A percentile compares a stretch with the other conserved stretches of the same genome.
These are phyloP conservation scores for Haliclystus octoradiatus DNA, from an alignment of 30 jellyfish, hydroid and myxozoan genomes.

Conservation along the genomic window DNA sequence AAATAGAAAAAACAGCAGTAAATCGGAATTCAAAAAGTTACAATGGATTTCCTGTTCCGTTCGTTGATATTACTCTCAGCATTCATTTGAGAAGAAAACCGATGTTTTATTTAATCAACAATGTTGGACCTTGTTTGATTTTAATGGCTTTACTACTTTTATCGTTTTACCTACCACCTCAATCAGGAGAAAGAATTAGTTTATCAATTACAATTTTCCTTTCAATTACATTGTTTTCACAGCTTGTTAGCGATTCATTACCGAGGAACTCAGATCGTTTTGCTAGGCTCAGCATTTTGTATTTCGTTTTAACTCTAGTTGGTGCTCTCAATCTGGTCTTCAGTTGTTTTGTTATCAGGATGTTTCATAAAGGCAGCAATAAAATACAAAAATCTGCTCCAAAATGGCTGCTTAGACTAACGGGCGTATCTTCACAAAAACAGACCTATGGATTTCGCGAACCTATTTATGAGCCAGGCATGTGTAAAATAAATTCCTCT, in stretches of 20 bases:
- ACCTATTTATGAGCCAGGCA: too few relatives aligned
- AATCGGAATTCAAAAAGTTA: constrained; percentile 11
- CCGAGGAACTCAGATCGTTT: constrained; percentile 48
- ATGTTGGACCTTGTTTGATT: constrained; percentile 36
- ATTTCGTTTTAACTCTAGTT: constrained; percentile 30
- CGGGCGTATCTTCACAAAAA: too few relatives aligned
- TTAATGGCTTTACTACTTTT: constrained; percentile 19
- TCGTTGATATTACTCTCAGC: constrained; percentile 20
- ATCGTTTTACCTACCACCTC: constrained; percentile 49
- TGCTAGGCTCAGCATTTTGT: constrained; percentile 28
- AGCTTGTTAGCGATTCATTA: constrained; percentile 17
- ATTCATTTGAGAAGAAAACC: constrained; percentile 40
- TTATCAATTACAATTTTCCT: constrained; percentile 26
- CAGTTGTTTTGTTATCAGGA: constrained; percentile 66
- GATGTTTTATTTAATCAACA: constrained; percentile 36
- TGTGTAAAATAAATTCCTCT: too few relatives aligned
- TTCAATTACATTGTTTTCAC: constrained; percentile 32
- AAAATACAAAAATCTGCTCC: constrained; percentile 62
- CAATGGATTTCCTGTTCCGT: constrained; percentile 31
- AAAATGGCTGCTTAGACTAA: constrained; percentile 62
- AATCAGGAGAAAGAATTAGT: constrained; percentile 38
- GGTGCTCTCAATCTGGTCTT: constrained; percentile 45
- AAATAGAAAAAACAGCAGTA: constrained; percentile 5
- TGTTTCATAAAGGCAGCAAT: constrained; percentile 44
- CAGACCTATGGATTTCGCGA: too few relatives aligned